A percentile compares a stretch with the other conserved stretches of the same genome.
These are phyloP conservation scores for Pentalonia nigronervosa DNA, from an alignment of 1,140 invertebrate genomes.

Conservation along the genomic window DNA sequence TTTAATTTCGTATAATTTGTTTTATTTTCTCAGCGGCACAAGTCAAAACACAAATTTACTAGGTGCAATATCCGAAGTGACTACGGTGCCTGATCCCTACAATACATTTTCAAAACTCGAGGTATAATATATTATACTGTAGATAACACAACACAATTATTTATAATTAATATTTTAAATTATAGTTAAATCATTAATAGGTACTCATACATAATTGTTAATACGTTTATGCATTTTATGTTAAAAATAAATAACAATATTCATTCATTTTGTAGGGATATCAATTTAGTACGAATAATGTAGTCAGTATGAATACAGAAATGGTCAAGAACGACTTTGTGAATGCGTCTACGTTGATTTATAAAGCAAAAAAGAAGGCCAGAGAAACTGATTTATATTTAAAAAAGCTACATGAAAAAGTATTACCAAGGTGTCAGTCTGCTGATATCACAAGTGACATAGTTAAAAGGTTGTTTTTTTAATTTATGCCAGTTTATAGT, in stretches of 20 bases:
- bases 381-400: conserved; percentile 16
- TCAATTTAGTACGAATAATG: neutral
- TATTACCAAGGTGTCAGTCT: conserved; percentile 32
- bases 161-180: no score
- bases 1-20: neutral
- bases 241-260: neutral
- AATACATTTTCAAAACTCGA: neutral
- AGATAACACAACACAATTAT: no score
- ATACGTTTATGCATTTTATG: no score
- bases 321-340: neutral
- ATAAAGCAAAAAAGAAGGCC: conserved; percentile 14
- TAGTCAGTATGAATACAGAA: neutral
- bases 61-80: neutral
- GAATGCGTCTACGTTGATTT: neutral
- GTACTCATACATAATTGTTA: no score
- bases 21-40: neutral
- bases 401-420: neutral
- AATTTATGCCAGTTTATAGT: neutral
- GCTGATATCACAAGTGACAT: conserved; percentile 9
- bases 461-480: conserved; percentile 19
- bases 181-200: no score
- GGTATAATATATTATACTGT: neutral
- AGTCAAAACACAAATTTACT: neutral
- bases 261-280: conserved; percentile 1
- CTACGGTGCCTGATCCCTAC: neutral